phyloP scores from a whole-genome alignment of 2,797 vertebrate genomes.

The Ciconia nigra region DNA sequence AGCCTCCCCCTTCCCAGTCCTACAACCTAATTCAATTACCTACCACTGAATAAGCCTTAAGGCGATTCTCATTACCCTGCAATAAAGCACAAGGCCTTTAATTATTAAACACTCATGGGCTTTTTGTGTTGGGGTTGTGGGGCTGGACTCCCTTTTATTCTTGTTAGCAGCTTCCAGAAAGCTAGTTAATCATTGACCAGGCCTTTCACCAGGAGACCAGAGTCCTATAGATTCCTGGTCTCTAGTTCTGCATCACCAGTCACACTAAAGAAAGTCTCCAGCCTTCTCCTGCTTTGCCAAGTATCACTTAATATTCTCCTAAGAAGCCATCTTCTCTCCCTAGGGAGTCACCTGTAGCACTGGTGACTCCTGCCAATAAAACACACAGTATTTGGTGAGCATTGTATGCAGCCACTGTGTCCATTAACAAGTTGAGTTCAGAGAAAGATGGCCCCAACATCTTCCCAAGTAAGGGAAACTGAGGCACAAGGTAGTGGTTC shows the following conservation, averaged over 20 bases:
- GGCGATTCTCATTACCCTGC: neutral
- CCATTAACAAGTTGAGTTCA: neutral
- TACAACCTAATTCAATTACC: conserved; percentile 57
- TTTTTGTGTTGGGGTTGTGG: conserved; percentile 12
- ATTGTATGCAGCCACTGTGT: neutral
- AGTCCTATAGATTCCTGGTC: neutral
- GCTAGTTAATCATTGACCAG: conserved; percentile 66
- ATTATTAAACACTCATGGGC: conserved; percentile 60
- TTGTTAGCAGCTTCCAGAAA: conserved; percentile 32
- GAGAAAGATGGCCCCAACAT: neutral
- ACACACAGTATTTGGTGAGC: rapidly evolving
- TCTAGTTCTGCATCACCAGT: conserved; percentile 8
- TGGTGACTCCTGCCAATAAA: neutral
- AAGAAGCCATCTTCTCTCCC: neutral
- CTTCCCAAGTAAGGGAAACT: neutral
- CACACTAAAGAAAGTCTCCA: neutral
- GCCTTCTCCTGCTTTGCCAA: neutral
- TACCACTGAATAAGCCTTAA: neutral
- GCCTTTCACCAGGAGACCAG: conserved; percentile 13
- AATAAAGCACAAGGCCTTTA: conserved; percentile 61
- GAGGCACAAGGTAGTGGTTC: neutral
- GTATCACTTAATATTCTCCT: neutral
- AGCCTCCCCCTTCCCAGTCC: neutral
- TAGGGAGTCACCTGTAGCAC: neutral
- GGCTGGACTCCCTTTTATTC: conserved; percentile 34